Percentiles rank a stretch among this genome's conserved stretches.
Evolutionary conservation across 2,797 vertebrate species (phyloP).

Genomic region (Syncerus caffer): DNA sequence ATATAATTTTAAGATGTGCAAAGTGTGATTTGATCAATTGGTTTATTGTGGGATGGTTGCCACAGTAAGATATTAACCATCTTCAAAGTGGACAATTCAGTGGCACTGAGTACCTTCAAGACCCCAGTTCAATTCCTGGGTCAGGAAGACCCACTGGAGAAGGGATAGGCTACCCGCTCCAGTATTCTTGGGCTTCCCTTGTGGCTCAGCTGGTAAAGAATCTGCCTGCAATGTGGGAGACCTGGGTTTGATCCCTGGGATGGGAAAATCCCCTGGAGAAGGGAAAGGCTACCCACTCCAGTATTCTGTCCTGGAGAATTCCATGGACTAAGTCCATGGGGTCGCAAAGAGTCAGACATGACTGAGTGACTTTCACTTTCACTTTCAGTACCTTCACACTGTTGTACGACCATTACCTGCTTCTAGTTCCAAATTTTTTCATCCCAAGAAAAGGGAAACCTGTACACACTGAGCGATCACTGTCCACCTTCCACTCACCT

Average conservation of each 20-base stretch:
- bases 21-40: not conserved
- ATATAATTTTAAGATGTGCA: not conserved
- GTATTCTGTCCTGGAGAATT: not conserved
- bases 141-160: not conserved
- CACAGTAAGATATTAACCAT: not conserved
- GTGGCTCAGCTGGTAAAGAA: not conserved
- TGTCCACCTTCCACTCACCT: not conserved
- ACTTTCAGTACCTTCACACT: not conserved
- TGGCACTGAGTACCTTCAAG: not conserved
- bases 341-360: not conserved
- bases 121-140: not conserved
- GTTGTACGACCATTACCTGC: not conserved
- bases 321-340: not conserved
- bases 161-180: not conserved
- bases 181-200: not conserved
- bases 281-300: not conserved
- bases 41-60: not conserved
- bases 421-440: not conserved
- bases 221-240: not conserved
- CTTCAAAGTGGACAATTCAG: not conserved
- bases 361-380: too few relatives aligned
- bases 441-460: not conserved
- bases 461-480: not conserved
- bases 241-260: not conserved
- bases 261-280: not conserved